Percentiles rank a stretch among this genome's conserved stretches.
Conservation (phyloP, 2,113 vertebrate genomes). For the Alosa alosa region DNA sequence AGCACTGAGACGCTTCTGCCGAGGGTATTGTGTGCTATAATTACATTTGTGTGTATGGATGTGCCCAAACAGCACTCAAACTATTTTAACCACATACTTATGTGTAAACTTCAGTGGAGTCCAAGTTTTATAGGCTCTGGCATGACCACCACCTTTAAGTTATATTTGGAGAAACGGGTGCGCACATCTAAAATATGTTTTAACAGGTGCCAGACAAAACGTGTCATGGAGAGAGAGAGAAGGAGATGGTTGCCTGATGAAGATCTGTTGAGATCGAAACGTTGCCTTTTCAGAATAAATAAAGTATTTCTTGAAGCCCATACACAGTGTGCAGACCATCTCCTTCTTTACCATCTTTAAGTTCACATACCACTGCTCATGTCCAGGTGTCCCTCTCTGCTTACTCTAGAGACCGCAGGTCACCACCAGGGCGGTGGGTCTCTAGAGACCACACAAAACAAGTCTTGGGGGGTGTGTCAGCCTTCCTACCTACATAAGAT, state of each 20-base stretch:
- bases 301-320: too few species aligned
- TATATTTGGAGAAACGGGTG: too few species aligned
- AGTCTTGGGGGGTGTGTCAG: neutral
- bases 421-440: too few species aligned
- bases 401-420: neutral
- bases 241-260: too few species aligned
- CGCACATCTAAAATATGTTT: too few species aligned
- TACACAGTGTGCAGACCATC: too few species aligned
- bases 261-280: too few species aligned
- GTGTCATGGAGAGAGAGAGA: too few species aligned
- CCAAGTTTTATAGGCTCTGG: neutral
- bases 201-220: too few species aligned
- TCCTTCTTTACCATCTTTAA: too few species aligned
- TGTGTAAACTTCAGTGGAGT: neutral
- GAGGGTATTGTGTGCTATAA: neutral
- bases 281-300: too few species aligned
- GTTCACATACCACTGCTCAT: neutral
- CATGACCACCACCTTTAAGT: too few species aligned
- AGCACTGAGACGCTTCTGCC: neutral
- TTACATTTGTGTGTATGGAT: neutral
- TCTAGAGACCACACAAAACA: neutral
- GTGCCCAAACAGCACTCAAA: neutral
- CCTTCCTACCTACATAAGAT: conserved; percentile 81
- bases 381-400: neutral
- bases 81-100: neutral